A percentile compares a stretch with the other conserved stretches of the same genome.
Evolutionary conservation across 2,888 invertebrate genomes (phyloP).

Genomic region (Nomada fabriciana): DNA sequence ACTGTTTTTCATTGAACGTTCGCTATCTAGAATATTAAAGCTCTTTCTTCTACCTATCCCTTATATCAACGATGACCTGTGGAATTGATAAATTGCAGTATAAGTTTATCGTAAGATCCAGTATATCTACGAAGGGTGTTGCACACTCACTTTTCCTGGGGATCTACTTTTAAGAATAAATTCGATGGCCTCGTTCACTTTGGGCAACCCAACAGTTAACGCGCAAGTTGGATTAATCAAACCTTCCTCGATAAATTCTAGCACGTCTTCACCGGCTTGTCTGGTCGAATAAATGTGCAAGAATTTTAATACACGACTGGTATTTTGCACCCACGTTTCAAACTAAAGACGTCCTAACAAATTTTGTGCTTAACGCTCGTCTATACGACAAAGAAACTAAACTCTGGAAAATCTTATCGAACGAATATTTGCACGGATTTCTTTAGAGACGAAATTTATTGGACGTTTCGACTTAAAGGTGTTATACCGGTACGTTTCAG

Average conservation of each 20-base stretch:
- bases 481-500: slow-evolving; percentile 85
- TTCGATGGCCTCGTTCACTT: slow-evolving; percentile 87
- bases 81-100: slow-evolving; percentile 42
- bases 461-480: slow-evolving; percentile 2
- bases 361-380: slow-evolving; percentile 3
- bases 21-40: not conserved
- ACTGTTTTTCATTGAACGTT: not conserved
- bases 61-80: slow-evolving; percentile 80
- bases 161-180: slow-evolving; percentile 86
- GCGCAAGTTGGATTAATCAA: slow-evolving; percentile 87
- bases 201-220: slow-evolving; percentile 85
- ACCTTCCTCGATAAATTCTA: slow-evolving; percentile 87
- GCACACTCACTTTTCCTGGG: slow-evolving; percentile 86
- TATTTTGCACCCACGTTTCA: not conserved
- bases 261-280: slow-evolving; percentile 86
- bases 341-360: not conserved
- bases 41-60: slow-evolving; percentile 70
- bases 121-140: not conserved
- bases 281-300: slow-evolving; percentile 72
- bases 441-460: not conserved
- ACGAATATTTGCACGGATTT: too few relatives aligned
- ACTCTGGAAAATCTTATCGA: too few relatives aligned
- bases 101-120: not conserved
- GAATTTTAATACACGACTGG: slow-evolving; percentile 33
- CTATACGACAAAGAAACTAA: too few relatives aligned